Evolutionary conservation across 2,797 vertebrate genomes (phyloP).

Genomic region (Geotrypetes seraphini): DNA sequence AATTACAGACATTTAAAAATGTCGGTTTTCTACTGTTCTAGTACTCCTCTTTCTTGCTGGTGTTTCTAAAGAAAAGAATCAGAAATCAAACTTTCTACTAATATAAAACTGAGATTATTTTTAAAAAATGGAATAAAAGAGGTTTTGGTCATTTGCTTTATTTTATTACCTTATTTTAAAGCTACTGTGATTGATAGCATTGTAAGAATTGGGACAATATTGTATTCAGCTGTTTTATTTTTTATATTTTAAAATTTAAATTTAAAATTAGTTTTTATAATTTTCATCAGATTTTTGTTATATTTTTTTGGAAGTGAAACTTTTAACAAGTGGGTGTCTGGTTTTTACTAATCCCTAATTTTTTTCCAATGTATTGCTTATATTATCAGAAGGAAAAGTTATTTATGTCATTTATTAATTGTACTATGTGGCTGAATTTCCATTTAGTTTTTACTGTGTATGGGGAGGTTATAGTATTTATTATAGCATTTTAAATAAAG

Average conservation of each 20-base stretch:
- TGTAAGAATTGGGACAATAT: constrained; percentile 98
- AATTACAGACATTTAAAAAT: constrained; percentile 98
- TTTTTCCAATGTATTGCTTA: constrained; percentile 98
- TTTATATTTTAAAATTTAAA: constrained; percentile 99
- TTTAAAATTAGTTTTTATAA: constrained; percentile 99
- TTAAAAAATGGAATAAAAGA: constrained; percentile 94
- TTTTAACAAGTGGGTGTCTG: constrained; percentile 97
- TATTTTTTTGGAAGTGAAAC: constrained; percentile 97
- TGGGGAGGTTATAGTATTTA: constrained; percentile 99
- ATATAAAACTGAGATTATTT: constrained; percentile 99
- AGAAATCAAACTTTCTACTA: constrained; percentile 99
- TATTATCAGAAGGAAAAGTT: constrained; percentile 97
- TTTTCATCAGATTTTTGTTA: constrained; percentile 99
- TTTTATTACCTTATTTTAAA: constrained; percentile 99
- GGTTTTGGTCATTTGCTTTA: constrained; percentile 98
- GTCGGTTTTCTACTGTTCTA: constrained; percentile 99
- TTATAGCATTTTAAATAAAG: constrained; percentile 99
- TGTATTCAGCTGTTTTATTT: constrained; percentile 98
- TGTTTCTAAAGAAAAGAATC: constrained; percentile 96
- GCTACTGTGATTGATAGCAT: constrained; percentile 99
- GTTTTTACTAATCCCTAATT: constrained; percentile 99
- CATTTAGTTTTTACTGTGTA: constrained; percentile 99
- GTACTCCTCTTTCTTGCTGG: constrained; percentile 98
- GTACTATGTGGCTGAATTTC: constrained; percentile 98
- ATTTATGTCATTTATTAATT: constrained; percentile 98